Evolutionary conservation across 2,797 vertebrate species (phyloP), one percentile per base, ranked within the genome.

Genomic region (Lutra lutra): DNA sequence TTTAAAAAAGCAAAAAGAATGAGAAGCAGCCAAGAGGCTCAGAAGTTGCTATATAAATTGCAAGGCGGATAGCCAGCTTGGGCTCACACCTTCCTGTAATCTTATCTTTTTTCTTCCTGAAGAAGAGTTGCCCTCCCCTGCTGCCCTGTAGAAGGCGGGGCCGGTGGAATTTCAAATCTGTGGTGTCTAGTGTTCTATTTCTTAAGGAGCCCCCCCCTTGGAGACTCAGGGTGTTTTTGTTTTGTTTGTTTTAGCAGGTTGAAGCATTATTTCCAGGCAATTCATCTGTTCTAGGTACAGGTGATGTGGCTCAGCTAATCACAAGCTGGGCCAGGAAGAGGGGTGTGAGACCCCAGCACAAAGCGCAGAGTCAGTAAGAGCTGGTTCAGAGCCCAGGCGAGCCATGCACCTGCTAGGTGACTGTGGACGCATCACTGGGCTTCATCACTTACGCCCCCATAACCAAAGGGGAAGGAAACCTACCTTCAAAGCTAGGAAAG

Each of bases 21-120:
- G 8, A 35, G 20, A 54, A 23, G 5, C 17, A 4, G 17, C 32
- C 11, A 1, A 21, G 17, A 62, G 75, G 66, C 35, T 86, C 27
- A 27, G 43, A 66, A 32, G 77, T 66, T 84, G 25, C 58, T 60
- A 0, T 35, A 56, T 43, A 66, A 56, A 78, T 35, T 66, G 56
- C 56, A 90, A 54, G 25, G 38, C 25, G 32, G 32, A 79, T 62
- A 95, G 70, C 70, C n/a, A 66, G 51, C 56, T 29, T 79, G n/a
- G n/a, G 7, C 54, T 17, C 23, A 38, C 13, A 7, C 13, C 48
- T 56, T 80, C n/a, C 29, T 64, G 35, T n/a, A 73, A 90, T 72
- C 90, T 87, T 88, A 78, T 27, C 35, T 35, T 84, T 88, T 48
- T 40, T 32, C 72, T 83, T 58, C 64, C 29, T 43, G 3, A 73